Conservation (phyloP, 2,113 vertebrate genomes). For the Panthera tigris region DNA sequence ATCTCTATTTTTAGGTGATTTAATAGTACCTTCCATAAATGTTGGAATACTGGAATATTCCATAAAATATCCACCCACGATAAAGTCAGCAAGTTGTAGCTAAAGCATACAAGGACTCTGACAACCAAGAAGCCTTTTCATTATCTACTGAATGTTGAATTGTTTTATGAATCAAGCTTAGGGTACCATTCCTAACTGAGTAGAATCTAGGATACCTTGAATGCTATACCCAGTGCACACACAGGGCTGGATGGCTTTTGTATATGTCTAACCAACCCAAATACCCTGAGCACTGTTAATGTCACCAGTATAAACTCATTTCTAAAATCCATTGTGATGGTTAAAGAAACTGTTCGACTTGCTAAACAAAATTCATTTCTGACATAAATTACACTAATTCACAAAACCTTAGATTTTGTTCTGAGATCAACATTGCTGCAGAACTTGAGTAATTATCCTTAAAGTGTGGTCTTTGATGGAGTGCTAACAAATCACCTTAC, state of each 20-base stretch:
- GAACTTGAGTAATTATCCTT: neutral
- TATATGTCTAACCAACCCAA: neutral
- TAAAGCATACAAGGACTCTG: neutral
- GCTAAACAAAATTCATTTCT: conserved; percentile 44
- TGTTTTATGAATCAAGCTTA: neutral
- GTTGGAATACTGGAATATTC: neutral
- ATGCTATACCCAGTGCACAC: neutral
- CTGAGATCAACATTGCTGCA: neutral
- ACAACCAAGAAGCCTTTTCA: neutral
- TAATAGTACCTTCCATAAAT: neutral
- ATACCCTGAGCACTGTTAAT: neutral
- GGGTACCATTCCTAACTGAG: neutral
- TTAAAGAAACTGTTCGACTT: neutral
- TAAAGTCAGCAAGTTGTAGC: neutral
- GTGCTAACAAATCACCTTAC: neutral
- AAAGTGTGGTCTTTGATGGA: neutral
- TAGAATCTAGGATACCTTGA: neutral
- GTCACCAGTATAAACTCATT: neutral
- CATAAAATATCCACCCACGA: conserved; percentile 19
- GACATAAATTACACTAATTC: conserved; percentile 24
- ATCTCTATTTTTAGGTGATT: neutral
- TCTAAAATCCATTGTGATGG: conserved; percentile 34
- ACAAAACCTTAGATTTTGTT: neutral
- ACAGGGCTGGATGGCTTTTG: neutral
- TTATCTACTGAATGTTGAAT: conserved; percentile 28